phyloP scores from a whole-genome alignment of 2,113 vertebrate genomes.

The Cyprinus carpio region DNA sequence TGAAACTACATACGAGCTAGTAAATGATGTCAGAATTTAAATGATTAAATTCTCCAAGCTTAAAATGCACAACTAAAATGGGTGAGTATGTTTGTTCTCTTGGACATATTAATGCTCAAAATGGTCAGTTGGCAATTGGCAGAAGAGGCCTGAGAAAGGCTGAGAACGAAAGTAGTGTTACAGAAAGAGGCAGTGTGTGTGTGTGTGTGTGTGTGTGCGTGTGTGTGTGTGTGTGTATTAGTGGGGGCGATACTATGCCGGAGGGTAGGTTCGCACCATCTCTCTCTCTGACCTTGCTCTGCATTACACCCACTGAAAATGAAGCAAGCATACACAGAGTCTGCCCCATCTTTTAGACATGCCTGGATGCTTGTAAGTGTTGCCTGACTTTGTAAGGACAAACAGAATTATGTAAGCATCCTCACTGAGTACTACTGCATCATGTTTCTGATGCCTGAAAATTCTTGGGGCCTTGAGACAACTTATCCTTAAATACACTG shows the following conservation, averaged over 20 bases:
- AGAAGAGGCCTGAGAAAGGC: neutral
- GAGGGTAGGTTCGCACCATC: conserved; percentile 42
- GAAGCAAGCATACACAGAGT: conserved; percentile 11
- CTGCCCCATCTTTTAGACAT: conserved; percentile 35
- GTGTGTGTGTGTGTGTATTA: neutral
- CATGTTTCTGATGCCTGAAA: conserved; percentile 24
- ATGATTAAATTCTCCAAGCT: neutral
- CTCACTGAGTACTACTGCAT: conserved; percentile 12
- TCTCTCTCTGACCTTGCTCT: conserved; percentile 38
- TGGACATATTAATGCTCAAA: neutral
- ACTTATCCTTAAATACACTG: neutral
- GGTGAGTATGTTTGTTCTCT: neutral
- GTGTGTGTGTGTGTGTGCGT: neutral
- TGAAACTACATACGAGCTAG: neutral
- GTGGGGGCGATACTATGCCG: conserved; percentile 27
- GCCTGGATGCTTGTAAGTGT: conserved; percentile 35
- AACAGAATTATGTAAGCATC: conserved; percentile 49
- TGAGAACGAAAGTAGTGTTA: neutral
- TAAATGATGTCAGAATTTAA: neutral
- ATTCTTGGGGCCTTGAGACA: neutral
- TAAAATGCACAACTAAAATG: neutral
- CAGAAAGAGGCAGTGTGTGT: conserved; percentile 9
- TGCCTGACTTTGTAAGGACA: conserved; percentile 45
- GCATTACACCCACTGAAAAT: conserved; percentile 46
- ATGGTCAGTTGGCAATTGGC: conserved; percentile 23